Percentiles rank a stretch among this genome's conserved stretches.
phyloP scores from a whole-genome alignment of 2,113 vertebrate genomes.

The Oryzias javanicus region DNA sequence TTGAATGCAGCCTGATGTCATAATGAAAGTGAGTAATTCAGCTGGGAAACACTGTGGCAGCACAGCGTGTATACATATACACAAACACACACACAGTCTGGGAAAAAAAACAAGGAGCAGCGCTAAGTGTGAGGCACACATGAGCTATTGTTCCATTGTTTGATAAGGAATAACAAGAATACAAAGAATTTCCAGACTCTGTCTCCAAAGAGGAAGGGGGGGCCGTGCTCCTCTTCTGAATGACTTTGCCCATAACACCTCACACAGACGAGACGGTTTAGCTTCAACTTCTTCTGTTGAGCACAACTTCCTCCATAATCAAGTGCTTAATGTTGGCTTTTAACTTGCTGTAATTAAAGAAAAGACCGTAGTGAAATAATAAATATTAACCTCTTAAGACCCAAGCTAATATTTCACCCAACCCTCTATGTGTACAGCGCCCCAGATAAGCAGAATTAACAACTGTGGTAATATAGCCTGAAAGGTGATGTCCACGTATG shows the following conservation, averaged over 20 bases:
- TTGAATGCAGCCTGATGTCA: conserved; percentile 23
- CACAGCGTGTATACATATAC: conserved; percentile 1
- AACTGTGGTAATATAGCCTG: no score
- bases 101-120: conserved; percentile 31
- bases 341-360: conserved; percentile 37
- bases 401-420: no score
- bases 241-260: conserved; percentile 47
- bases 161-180: conserved; percentile 76
- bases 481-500: no score
- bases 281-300: neutral
- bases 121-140: conserved; percentile 57
- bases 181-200: conserved; percentile 73
- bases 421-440: no score
- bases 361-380: conserved; percentile 22
- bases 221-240: conserved; percentile 61
- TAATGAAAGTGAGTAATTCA: conserved; percentile 30
- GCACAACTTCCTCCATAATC: conserved; percentile 35
- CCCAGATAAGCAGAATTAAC: no score
- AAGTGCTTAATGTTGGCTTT: conserved; percentile 29
- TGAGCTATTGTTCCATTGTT: conserved; percentile 79
- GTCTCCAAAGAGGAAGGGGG: conserved; percentile 67
- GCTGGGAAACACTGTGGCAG: conserved; percentile 7
- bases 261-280: conserved; percentile 17
- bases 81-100: conserved; percentile 39
- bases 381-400: no score